A percentile compares a stretch with the other conserved stretches of the same genome.
phyloP scores from a whole-genome alignment of 2,113 vertebrate species.

The Anoura caudifer region DNA sequence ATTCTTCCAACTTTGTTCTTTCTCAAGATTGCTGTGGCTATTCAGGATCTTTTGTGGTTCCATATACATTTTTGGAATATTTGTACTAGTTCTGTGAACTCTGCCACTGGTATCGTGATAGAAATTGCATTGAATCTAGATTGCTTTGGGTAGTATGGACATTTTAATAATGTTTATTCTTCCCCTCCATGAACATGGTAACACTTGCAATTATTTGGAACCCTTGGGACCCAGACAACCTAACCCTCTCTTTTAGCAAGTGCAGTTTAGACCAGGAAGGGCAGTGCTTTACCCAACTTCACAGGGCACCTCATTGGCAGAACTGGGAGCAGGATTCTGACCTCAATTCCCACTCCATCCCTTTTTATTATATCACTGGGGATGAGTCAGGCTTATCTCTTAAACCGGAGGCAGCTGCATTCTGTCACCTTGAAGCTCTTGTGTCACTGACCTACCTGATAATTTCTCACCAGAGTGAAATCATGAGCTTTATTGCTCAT shows the following conservation, averaged over 20 bases:
- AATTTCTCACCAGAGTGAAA: constrained; percentile 17
- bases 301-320: not conserved
- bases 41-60: too few species aligned
- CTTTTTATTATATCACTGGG: not conserved
- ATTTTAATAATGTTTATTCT: too few species aligned
- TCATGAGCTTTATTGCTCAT: constrained; percentile 6
- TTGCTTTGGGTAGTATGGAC: too few species aligned
- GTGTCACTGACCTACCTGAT: constrained; percentile 47
- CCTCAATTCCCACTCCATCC: not conserved
- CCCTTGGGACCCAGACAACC: not conserved
- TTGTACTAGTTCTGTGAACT: too few species aligned
- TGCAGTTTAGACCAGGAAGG: not conserved
- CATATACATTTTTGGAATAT: too few species aligned
- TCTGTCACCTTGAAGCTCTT: constrained; percentile 14
- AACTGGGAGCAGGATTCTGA: not conserved
- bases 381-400: constrained; percentile 42
- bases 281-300: not conserved
- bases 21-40: too few species aligned
- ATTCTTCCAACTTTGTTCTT: too few species aligned
- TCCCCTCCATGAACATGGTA: too few species aligned
- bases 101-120: too few species aligned
- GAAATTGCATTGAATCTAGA: too few species aligned
- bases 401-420: not conserved
- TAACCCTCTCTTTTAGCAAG: not conserved
- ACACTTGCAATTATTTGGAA: too few species aligned